These are phyloP conservation scores for Daboia siamensis DNA, from an alignment of 2,113 vertebrate species.

Conservation along the genomic window DNA sequence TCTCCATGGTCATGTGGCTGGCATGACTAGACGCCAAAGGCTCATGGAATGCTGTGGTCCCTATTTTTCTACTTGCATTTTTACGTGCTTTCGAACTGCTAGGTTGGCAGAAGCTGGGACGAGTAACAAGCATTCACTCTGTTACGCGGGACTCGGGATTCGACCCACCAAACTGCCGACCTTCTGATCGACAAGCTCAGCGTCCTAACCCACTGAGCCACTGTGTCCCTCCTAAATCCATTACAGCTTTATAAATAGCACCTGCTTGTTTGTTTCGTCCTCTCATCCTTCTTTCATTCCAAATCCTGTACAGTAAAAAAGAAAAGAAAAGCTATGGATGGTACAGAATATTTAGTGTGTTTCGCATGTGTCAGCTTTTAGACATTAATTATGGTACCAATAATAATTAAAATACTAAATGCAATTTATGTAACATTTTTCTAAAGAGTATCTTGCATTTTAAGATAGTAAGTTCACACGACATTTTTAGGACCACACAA, in stretches of 20 bases:
- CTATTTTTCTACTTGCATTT: too few relatives aligned
- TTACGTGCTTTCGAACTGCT: too few relatives aligned
- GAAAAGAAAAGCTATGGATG: not conserved
- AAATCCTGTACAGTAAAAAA: conserved; percentile 7
- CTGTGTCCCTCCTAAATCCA: not conserved
- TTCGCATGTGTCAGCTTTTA: not conserved
- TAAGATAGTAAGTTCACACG: not conserved
- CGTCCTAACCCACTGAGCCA: too few relatives aligned
- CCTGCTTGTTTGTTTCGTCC: conserved; percentile 11
- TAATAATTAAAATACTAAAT: not conserved
- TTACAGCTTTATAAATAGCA: conserved; percentile 27
- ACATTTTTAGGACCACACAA: not conserved
- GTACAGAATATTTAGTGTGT: not conserved
- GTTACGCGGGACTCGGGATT: too few relatives aligned
- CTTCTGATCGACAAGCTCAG: too few relatives aligned
- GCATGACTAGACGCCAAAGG: too few relatives aligned
- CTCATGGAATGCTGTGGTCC: too few relatives aligned
- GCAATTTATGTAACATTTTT: not conserved
- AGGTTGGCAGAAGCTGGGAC: too few relatives aligned
- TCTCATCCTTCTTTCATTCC: not conserved
- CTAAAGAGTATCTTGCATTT: not conserved
- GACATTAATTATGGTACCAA: not conserved
- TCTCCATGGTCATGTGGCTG: too few relatives aligned
- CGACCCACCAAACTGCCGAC: too few relatives aligned
- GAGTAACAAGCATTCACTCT: too few relatives aligned